A percentile compares a stretch with the other conserved stretches of the same genome.
phyloP scores from a whole-genome alignment of 2,113 vertebrate species.

The Sprattus sprattus region DNA sequence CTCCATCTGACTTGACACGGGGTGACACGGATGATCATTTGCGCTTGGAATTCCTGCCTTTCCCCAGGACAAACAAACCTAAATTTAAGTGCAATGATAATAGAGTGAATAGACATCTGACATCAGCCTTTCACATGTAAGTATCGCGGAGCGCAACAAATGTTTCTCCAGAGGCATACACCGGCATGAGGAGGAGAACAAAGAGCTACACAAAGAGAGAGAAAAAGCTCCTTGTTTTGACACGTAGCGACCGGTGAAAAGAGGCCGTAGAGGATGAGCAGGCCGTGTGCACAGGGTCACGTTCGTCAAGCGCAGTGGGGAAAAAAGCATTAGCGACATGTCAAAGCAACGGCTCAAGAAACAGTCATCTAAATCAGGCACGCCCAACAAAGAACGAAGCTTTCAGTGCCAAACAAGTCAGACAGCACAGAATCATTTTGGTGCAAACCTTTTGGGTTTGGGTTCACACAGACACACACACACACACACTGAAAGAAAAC shows the following conservation, averaged over 20 bases:
- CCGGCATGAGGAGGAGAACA: neutral
- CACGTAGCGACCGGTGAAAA: constrained; percentile 46
- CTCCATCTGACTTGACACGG: constrained; percentile 48
- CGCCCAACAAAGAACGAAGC: neutral
- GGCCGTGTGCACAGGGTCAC: constrained; percentile 25
- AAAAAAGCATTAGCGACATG: neutral
- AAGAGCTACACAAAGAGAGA: neutral
- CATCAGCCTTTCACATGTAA: neutral
- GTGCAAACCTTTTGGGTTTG: neutral
- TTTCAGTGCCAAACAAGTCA: neutral
- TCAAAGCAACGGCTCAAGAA: neutral
- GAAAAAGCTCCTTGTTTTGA: constrained; percentile 60
- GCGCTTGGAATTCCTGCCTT: constrained; percentile 42
- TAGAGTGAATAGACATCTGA: neutral
- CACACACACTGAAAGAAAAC: neutral
- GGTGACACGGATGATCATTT: constrained; percentile 38
- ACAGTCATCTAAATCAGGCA: neutral
- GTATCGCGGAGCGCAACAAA: neutral
- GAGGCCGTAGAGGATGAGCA: constrained; percentile 36
- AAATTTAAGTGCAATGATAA: constrained; percentile 40
- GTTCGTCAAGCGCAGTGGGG: neutral
- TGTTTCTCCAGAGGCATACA: neutral
- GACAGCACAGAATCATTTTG: neutral
- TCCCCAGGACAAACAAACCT: constrained; percentile 40
- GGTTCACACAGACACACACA: neutral